Evolutionary conservation across 2,888 invertebrate species (phyloP), one percentile per base, ranked within the genome.

Genomic region (Apoderus coryli): DNA sequence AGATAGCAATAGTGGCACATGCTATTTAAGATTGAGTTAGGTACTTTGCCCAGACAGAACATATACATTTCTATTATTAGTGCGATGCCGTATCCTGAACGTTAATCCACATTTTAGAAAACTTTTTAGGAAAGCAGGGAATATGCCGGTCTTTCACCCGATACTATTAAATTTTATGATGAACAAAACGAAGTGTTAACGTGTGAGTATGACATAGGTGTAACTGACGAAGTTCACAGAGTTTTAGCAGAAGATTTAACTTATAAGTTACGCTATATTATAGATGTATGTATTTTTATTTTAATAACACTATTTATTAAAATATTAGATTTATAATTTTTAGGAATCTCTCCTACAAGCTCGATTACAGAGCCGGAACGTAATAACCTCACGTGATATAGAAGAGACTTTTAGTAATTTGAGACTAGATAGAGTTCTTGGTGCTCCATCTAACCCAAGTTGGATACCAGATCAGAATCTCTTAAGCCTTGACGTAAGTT

Each of bases 161-260:
- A 56, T 25, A 50, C 53, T 9, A 47, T 56, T 14, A 32, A 40
- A 10, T 42, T 41, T 14, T 54, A 52, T 40, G 49, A 49, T n/a
- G 55, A 57, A 44, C 56, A 58, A 43, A n/a, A n/a, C n/a, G n/a
- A n/a, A n/a, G n/a, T n/a, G n/a, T 41, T 48, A 4, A 40, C 43
- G 4, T 40, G 45, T 35, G 53, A 54, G 37, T n/a, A n/a, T n/a
- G n/a, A n/a, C n/a, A n/a, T n/a, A n/a, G 47, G 48, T 33, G 35
- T 54, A 25, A 43, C 52, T 6, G 50, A 56, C 27, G 54, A 56
- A 25, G 48, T 53, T 19, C 49, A 47, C 29, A 45, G 47, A 32
- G 37, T 44, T 16, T 41, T 58, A 25, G 47, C 53, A 14, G 56
- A 57, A 43, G 58, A 58, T 46, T 45, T 57, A 14, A 57, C 55